Evolutionary conservation across 2,888 invertebrate genomes (phyloP), one percentile per base, ranked within the genome.

Genomic region (Rhamnusium bicolor): DNA sequence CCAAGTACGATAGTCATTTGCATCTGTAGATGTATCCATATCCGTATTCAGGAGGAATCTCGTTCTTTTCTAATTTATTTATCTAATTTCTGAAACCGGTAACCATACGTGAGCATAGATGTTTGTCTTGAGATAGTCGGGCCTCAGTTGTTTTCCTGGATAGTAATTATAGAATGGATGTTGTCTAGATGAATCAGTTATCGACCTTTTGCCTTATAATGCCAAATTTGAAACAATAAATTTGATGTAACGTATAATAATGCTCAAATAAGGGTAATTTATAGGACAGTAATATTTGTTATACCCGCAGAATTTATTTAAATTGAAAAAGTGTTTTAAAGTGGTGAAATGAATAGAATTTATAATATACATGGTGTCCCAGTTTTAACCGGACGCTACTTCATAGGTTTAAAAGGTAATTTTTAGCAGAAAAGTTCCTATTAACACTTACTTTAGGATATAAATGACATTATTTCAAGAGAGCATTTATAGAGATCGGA

Each of bases 171-270:
- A 51, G 58, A 40, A 49, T 66, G 71, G 65, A 56, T 27, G 53
- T 69, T 63, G 53, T 69, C 14, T 65, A 49, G 47, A 65, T 58
- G 47, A 19, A 60, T 69, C 46, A 58, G 56, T 73, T 73, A 63
- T 49, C 54, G 66, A 61, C 60, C 40, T 14, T 62, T 66, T 69
- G 61, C 49, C 75, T 71, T 71, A 67, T 76, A 71, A 76, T 69
- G 72, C 74, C 76, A 77, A 74, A 77, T 77, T 77, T 73, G 69
- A 74, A 73, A 73, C 76, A 74, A 73, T 77, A 72, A 74, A 53
- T 69, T 29, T 29, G 69, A 61, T 60, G 62, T 62, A 56, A 67
- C 66, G 68, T 58, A 68, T 58, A 73, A 73, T 72, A 72, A 77
- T 67, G 71, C 56, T 58, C 76, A 72, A 72, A 76, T 76, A 76